Evolutionary conservation across 2,113 vertebrate species (phyloP).

Genomic region (Sphaerodactylus townsendi): DNA sequence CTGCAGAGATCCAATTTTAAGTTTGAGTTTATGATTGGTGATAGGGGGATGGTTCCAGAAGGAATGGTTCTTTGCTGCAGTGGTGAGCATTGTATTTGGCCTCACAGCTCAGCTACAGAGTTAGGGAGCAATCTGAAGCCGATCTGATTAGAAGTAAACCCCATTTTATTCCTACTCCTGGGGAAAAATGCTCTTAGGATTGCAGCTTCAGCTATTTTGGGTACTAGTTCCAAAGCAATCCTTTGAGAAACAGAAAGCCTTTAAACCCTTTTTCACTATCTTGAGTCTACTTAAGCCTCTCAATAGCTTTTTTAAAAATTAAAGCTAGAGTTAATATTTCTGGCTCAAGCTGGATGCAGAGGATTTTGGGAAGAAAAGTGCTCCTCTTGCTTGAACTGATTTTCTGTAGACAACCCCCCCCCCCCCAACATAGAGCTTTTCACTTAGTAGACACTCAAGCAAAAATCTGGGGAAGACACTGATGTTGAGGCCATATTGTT

Average conservation of each 20-base stretch:
- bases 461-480: not conserved
- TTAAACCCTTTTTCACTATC: not conserved
- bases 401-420: slow-evolving; percentile 35
- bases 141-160: too few relatives aligned
- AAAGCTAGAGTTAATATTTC: not conserved
- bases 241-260: not conserved
- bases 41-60: too few relatives aligned
- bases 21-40: too few relatives aligned
- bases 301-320: too few relatives aligned
- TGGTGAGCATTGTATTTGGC: too few relatives aligned
- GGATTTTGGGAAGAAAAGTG: slow-evolving; percentile 33
- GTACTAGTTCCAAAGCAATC: not conserved
- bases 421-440: slow-evolving; percentile 29
- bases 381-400: slow-evolving; percentile 39
- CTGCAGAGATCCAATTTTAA: too few relatives aligned
- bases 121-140: too few relatives aligned
- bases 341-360: slow-evolving; percentile 17
- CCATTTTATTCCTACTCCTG: too few relatives aligned
- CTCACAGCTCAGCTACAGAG: not conserved
- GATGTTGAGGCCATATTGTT: slow-evolving; percentile 27
- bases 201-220: not conserved
- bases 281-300: not conserved
- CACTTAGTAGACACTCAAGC: slow-evolving; percentile 46
- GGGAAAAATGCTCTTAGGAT: too few relatives aligned
- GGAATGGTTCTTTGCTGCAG: too few relatives aligned